These are phyloP conservation scores for Amazona vittata DNA, from an alignment of 2,113 vertebrate species.

Conservation along the genomic window DNA sequence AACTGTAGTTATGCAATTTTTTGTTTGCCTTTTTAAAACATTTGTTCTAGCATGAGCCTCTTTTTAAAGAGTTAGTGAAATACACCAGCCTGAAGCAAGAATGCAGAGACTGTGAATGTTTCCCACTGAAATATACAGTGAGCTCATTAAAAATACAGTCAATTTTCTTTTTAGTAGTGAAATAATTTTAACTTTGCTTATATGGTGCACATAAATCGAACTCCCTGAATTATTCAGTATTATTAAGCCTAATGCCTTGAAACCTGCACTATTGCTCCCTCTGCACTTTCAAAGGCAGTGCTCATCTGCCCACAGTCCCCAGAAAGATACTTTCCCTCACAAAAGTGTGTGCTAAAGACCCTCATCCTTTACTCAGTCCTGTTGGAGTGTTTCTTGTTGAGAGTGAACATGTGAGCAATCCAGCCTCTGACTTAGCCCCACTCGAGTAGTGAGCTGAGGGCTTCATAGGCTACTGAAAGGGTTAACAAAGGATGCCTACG, in stretches of 20 bases:
- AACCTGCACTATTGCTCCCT: not conserved
- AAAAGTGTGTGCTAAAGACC: not conserved
- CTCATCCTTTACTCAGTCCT: not conserved
- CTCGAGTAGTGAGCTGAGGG: too few species aligned
- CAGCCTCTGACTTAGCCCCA: too few species aligned
- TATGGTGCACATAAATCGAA: constrained; percentile 14
- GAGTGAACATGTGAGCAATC: too few species aligned
- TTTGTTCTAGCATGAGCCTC: not conserved
- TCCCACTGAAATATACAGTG: constrained; percentile 33
- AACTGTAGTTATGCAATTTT: not conserved
- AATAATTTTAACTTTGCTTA: constrained; percentile 50
- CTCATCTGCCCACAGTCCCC: not conserved
- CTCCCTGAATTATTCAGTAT: not conserved
- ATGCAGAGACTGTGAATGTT: not conserved
- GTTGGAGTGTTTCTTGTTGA: too few species aligned
- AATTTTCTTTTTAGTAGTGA: constrained; percentile 38
- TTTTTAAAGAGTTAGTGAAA: not conserved
- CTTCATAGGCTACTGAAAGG: too few species aligned
- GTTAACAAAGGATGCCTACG: too few species aligned
- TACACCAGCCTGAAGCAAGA: not conserved
- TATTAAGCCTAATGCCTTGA: constrained; percentile 1
- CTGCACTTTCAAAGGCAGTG: not conserved
- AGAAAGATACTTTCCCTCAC: not conserved
- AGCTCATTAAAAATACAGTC: constrained; percentile 52
- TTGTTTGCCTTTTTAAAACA: not conserved